Percentiles rank a stretch among this genome's conserved stretches.
These are phyloP conservation scores for Porites cylindrica DNA, from an alignment of 92 coral and sea anemone species.

Conservation along the genomic window DNA sequence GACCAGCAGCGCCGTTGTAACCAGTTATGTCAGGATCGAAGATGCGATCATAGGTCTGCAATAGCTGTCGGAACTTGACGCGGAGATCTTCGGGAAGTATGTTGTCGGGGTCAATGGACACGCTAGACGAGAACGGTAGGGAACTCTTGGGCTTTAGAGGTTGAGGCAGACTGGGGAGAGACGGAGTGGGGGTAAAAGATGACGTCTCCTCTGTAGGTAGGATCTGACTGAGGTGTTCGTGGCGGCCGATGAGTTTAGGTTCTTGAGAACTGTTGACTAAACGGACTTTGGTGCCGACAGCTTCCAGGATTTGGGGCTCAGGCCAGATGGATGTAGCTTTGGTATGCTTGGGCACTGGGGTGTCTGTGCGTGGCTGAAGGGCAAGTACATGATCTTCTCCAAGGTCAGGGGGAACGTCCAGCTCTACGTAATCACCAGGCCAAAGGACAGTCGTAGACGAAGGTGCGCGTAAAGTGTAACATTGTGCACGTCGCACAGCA, in stretches of 20 bases:
- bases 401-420: slow-evolving; percentile 25
- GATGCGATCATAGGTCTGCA: background rate
- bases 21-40: too few relatives aligned
- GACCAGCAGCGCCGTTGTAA: too few relatives aligned
- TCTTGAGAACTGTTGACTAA: background rate
- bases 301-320: slow-evolving; percentile 31
- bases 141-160: background rate
- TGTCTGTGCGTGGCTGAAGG: slow-evolving; percentile 30
- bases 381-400: slow-evolving; percentile 20
- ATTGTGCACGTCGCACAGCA: too few relatives aligned
- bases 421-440: slow-evolving; percentile 45
- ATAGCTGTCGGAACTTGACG: slow-evolving; percentile 5
- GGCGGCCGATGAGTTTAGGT: background rate
- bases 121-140: slow-evolving; percentile 1
- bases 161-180: background rate
- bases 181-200: background rate
- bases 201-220: background rate
- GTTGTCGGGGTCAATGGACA: slow-evolving; percentile 7
- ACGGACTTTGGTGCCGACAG: slow-evolving; percentile 23
- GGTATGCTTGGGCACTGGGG: background rate
- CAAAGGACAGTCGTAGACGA: slow-evolving; percentile 11
- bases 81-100: slow-evolving; percentile 4
- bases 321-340: slow-evolving; percentile 35
- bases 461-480: too few relatives aligned
- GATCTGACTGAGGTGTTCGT: slow-evolving; percentile 4